Base-by-base conservation (phyloP, 2,888 invertebrate species). In the Apamea epomidion region DNA sequence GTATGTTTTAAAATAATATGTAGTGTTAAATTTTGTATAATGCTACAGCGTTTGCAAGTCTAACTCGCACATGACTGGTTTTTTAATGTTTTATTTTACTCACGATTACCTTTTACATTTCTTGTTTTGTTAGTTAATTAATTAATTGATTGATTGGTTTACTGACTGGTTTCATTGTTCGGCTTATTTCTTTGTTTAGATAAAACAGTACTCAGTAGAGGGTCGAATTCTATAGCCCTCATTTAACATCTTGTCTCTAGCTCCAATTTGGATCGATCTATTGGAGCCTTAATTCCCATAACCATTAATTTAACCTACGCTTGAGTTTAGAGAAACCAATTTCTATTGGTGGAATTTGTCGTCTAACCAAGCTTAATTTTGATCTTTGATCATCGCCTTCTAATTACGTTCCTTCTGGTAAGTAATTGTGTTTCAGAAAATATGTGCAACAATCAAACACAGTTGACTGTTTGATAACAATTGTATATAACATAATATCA, bases 251-350 rank as follows among this genome's bases (percentile, higher is more conserved):
- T 79, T 82, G 80, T 83, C 87, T 73, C 67, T 18, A 70, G 16
- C 18, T 62, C 58, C 58, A 78, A 85, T 85, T 87, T 60, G 62
- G 45, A 68, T 85, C 72, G 76, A 89, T 82, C 62, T 82, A 81
- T 80, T 54, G 78, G 70, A 69, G 70, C 76, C 78, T 83, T 78
- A 82, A 83, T 83, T 88, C 79, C 42, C 68, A 89, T 77, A 79
- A 76, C 68, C 79, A 86, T 88, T 86, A 76, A 88, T 86, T 86
- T 82, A 86, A 78, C 77, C 65, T 73, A 80, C 80, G 73, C 78
- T 88, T 21, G 73, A 74, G 21, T 84, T 73, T 29, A 71, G 67
- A 60, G 80, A 54, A 76, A 74, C 75, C 87, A 76, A 88, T 82
- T 80, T 80, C 18, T 78, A 82, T 84, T 42, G 76, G 72, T 72